Conservation (phyloP, 2,888 invertebrate genomes). For the Gymnoscelis rufifasciata region DNA sequence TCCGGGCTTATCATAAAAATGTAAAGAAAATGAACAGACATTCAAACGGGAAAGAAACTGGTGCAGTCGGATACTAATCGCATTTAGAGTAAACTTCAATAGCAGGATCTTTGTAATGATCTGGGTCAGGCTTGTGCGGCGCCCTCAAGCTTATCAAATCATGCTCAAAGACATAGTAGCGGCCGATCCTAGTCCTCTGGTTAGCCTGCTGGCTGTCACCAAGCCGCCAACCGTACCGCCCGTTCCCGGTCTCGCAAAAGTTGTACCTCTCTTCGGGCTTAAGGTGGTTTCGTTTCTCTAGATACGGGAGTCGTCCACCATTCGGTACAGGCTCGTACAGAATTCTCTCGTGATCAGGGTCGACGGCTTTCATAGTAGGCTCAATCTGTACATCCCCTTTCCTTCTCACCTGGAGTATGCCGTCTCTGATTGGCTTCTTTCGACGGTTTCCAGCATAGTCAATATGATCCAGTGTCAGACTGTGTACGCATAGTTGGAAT, state of each 20-base stretch:
- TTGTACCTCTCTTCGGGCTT: slow-evolving; percentile 34
- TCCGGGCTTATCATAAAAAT: too few relatives aligned
- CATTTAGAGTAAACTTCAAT: too few relatives aligned
- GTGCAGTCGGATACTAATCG: too few relatives aligned
- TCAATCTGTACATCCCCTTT: neutral
- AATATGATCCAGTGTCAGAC: slow-evolving; percentile 11
- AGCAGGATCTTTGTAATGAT: slow-evolving; percentile 21
- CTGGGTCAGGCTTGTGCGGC: slow-evolving; percentile 31
- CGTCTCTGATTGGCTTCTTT: slow-evolving; percentile 13
- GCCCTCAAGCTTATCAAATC: slow-evolving; percentile 11
- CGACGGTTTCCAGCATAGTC: slow-evolving; percentile 14
- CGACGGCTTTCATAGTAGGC: slow-evolving; percentile 21
- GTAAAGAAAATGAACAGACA: too few relatives aligned
- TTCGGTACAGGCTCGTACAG: slow-evolving; percentile 14
- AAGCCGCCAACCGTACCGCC: slow-evolving; percentile 32
- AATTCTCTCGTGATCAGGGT: slow-evolving; percentile 12
- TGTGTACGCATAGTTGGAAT: slow-evolving; percentile 10
- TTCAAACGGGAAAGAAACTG: too few relatives aligned
- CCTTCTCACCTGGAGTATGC: slow-evolving; percentile 3
- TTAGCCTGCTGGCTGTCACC: slow-evolving; percentile 20
- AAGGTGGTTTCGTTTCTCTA: slow-evolving; percentile 27
- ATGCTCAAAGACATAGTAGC: slow-evolving; percentile 15
- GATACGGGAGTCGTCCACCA: slow-evolving; percentile 27
- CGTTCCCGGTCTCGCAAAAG: slow-evolving; percentile 32
- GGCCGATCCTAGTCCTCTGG: slow-evolving; percentile 13